These are phyloP conservation scores for Leptoteleia sp. DNA, from an alignment of 1,140 invertebrate genomes.

Conservation along the genomic window DNA sequence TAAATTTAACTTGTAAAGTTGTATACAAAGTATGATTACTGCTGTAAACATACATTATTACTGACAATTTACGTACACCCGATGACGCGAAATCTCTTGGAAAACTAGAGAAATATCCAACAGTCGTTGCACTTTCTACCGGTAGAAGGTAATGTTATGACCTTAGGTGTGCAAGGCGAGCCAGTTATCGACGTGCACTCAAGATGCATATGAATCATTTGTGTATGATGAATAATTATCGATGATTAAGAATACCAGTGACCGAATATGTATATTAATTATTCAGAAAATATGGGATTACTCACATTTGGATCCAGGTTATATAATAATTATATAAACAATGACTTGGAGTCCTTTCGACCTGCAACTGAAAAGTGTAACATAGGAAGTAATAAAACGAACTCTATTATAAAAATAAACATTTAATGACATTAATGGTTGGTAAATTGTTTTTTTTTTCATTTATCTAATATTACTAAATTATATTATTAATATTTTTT, in stretches of 20 bases:
- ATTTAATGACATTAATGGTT: too few species aligned
- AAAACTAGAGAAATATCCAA: slow-evolving; percentile 25
- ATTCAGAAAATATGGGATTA: slow-evolving; percentile 12
- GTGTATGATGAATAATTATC: slow-evolving; percentile 26
- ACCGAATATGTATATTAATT: slow-evolving; percentile 39
- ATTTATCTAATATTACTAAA: too few species aligned
- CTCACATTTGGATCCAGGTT: neutral
- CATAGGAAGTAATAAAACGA: too few species aligned
- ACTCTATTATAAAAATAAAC: too few species aligned
- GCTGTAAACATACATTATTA: slow-evolving; percentile 1
- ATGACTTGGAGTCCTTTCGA: too few species aligned
- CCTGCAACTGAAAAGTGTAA: too few species aligned
- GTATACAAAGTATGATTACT: too few species aligned
- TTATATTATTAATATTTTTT: too few species aligned
- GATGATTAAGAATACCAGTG: slow-evolving; percentile 40
- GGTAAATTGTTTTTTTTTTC: too few species aligned
- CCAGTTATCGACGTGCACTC: slow-evolving; percentile 40
- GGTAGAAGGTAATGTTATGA: slow-evolving; percentile 48
- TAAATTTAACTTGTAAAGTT: too few species aligned
- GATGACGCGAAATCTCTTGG: slow-evolving; percentile 37
- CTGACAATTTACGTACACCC: slow-evolving; percentile 15
- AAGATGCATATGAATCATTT: slow-evolving; percentile 36
- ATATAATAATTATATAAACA: too few species aligned
- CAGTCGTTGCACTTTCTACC: slow-evolving; percentile 29
- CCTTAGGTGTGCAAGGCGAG: slow-evolving; percentile 49